phyloP scores from a whole-genome alignment of 2,797 vertebrate species.

The Halcyon badia region DNA sequence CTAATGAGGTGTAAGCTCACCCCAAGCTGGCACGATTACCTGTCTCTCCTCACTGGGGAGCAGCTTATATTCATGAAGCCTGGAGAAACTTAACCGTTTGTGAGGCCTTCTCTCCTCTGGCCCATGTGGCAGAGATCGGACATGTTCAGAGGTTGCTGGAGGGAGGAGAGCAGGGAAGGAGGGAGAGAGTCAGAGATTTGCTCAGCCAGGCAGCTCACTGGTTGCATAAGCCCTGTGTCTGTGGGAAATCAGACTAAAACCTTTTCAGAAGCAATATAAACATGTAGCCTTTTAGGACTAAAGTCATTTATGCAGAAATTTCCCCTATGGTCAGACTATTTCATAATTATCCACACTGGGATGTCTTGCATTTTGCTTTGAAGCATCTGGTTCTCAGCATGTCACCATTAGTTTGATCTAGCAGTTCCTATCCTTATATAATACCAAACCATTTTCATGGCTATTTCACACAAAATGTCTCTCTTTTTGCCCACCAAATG shows the following conservation, averaged over 20 bases:
- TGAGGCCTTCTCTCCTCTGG: neutral
- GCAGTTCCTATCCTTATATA: constrained; percentile 37
- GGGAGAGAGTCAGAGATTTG: neutral
- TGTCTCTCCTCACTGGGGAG: neutral
- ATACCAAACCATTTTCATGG: constrained; percentile 40
- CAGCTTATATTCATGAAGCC: neutral
- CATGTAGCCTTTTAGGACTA: constrained; percentile 41
- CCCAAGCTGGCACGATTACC: neutral
- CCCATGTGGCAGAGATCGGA: neutral
- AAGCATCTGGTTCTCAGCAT: constrained; percentile 32
- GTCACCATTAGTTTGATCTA: constrained; percentile 45
- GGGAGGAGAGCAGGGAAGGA: neutral
- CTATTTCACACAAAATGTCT: constrained; percentile 60
- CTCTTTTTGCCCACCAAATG: constrained; percentile 58
- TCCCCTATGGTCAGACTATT: constrained; percentile 60
- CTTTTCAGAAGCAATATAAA: constrained; percentile 63
- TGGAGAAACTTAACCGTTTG: neutral
- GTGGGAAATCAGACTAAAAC: constrained; percentile 58
- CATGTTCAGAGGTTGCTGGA: neutral
- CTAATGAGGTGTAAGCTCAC: constrained; percentile 5
- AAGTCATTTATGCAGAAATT: constrained; percentile 64
- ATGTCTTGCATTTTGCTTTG: constrained; percentile 54
- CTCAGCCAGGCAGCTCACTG: neutral
- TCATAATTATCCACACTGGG: constrained; percentile 58
- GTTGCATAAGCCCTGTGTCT: constrained; percentile 60